Evolutionary conservation across 2,113 vertebrate genomes (phyloP).

Genomic region (Pachycephala philippinensis): DNA sequence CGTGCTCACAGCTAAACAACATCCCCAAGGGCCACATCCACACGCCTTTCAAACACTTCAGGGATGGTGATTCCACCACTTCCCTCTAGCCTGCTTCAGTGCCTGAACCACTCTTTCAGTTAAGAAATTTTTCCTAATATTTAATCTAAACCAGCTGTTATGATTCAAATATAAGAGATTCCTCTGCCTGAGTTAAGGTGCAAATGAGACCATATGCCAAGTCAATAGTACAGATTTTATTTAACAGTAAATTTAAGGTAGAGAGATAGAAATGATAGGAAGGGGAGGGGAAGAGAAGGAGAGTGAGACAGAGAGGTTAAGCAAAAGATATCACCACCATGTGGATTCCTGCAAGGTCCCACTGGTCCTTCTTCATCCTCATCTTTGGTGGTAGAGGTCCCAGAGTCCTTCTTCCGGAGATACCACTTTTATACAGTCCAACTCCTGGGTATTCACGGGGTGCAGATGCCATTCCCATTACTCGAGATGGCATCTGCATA

Average conservation of each 20-base stretch:
- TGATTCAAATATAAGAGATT: neutral
- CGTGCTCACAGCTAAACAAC: neutral
- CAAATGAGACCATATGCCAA: neutral
- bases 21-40: neutral
- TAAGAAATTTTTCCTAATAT: neutral
- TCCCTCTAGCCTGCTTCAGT: neutral
- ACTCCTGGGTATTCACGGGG: too few relatives aligned
- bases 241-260: neutral
- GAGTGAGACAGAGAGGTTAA: neutral
- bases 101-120: neutral
- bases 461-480: neutral
- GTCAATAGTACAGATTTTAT: neutral
- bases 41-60: neutral
- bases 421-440: neutral
- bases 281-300: neutral
- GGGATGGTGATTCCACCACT: neutral
- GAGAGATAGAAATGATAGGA: neutral
- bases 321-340: neutral
- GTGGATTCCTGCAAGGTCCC: accelerated
- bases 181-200: neutral
- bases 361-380: neutral
- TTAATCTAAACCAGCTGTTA: neutral
- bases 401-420: neutral
- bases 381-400: neutral
- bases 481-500: neutral